Base-by-base conservation (phyloP, 2,113 vertebrate genomes). In the Tragelaphus scriptus region DNA sequence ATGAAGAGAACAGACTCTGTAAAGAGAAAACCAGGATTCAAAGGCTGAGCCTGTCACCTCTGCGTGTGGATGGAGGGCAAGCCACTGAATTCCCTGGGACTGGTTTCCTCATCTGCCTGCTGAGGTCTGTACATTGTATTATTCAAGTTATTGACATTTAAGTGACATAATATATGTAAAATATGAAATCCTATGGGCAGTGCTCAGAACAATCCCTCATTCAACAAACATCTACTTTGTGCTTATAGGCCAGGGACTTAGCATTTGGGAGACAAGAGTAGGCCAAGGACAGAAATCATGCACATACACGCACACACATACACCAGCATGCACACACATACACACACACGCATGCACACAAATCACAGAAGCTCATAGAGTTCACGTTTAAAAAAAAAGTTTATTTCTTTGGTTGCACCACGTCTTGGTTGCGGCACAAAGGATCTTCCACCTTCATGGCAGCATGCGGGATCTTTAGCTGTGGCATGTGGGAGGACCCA, bases 131-230 rank as follows among this genome's bases (percentile, higher is more conserved):
- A 11, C 19, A 82, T 44, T 25, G 26, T 28, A 16, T 82, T 51
- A 75, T 56, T 82, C 23, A 7, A 71, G 44, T 84, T 40, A 81
- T 6, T 89, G 77, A 96, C n/a, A 65, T 90, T 80, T 81, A 68
- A 84, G n/a, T 21, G 23, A 90, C 30, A 51, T 68, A 87, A 13
- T 59, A 80, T 65, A 65, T 53, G 5, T 56, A 44, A n/a, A 85
- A 2, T 32, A 79, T 65, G 84, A 85, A 30, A 17, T 9, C 11
- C 30, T 59, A 9, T 65, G 49, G 77, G 19, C 8, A 47, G 55
- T 4, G 11, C 16, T 82, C 36, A n/a, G 75, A 32, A 90, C 4
- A 47, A 44, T 30, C 19, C 55, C 21, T 88, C 44, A 81, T 28
- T 30, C 36, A 58, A 26, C 44, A 88, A 80, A 53, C 51, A 75